Evolutionary conservation across 2,797 vertebrate genomes (phyloP).

Genomic region (Graptemys geographica): DNA sequence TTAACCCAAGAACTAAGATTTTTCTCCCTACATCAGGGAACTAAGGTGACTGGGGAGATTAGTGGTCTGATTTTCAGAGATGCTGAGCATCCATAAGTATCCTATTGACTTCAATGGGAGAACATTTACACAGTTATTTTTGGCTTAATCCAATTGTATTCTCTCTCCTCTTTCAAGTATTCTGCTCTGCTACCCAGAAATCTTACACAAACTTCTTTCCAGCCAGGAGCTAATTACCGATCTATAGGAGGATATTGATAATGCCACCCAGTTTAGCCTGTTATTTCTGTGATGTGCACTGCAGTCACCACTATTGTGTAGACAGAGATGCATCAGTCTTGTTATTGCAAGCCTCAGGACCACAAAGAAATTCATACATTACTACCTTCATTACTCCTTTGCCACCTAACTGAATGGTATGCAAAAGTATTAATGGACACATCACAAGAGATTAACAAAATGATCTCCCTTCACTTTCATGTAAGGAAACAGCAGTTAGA

Average conservation of each 20-base stretch:
- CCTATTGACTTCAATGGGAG: background rate
- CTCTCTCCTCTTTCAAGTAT: background rate
- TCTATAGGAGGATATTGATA: background rate
- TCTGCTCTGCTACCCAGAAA: background rate
- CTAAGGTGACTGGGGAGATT: background rate
- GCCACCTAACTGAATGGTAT: background rate
- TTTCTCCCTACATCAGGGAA: background rate
- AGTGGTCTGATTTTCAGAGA: background rate
- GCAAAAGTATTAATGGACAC: background rate
- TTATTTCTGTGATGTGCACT: background rate
- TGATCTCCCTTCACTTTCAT: background rate
- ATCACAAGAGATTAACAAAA: background rate
- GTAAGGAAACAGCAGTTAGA: background rate
- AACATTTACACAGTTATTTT: background rate
- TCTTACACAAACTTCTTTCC: background rate
- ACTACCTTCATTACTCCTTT: background rate
- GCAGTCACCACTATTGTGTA: background rate
- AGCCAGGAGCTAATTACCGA: background rate
- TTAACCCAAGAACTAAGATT: background rate
- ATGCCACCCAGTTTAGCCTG: background rate
- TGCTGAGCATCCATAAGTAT: background rate
- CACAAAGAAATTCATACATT: background rate
- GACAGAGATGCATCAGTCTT: background rate
- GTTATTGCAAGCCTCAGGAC: background rate
- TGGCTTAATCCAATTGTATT: background rate